Conservation (phyloP, 2,888 invertebrate genomes). For the Tachystola acroxantha region DNA sequence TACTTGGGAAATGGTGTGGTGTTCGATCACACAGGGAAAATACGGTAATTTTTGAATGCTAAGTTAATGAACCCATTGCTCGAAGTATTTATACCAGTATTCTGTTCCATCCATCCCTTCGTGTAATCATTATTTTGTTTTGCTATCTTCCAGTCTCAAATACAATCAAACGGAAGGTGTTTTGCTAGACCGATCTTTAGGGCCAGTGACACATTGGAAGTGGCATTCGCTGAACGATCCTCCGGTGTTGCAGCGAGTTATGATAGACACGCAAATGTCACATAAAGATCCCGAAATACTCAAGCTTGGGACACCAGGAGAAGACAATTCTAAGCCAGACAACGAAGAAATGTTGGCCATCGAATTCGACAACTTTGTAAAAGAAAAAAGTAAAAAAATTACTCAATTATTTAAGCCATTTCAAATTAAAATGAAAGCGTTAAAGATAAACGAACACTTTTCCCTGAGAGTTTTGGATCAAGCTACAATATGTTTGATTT, state of each 20-base stretch:
- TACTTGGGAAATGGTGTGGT: slow-evolving; percentile 65
- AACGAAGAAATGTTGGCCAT: slow-evolving; percentile 67
- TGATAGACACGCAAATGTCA: slow-evolving; percentile 62
- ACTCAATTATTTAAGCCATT: slow-evolving; percentile 59
- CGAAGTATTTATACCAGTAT: too few relatives aligned
- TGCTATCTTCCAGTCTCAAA: slow-evolving; percentile 43
- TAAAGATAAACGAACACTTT: slow-evolving; percentile 67
- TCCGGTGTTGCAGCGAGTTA: slow-evolving; percentile 64
- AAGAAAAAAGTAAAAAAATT: slow-evolving; percentile 60
- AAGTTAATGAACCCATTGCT: too few relatives aligned
- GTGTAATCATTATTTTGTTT: too few relatives aligned
- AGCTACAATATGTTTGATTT: slow-evolving; percentile 56
- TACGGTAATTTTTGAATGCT: slow-evolving; percentile 49
- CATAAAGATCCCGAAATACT: slow-evolving; percentile 57
- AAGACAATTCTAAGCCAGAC: slow-evolving; percentile 17
- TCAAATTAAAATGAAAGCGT: slow-evolving; percentile 66
- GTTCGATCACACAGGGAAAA: slow-evolving; percentile 63
- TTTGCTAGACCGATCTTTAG: slow-evolving; percentile 52
- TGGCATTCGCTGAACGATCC: slow-evolving; percentile 68
- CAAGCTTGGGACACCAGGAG: slow-evolving; percentile 33
- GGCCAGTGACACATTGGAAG: slow-evolving; percentile 65
- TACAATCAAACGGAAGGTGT: slow-evolving; percentile 73
- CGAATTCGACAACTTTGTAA: slow-evolving; percentile 64
- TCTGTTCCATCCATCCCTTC: too few relatives aligned
- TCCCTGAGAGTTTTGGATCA: slow-evolving; percentile 62